Conservation (phyloP, 2,113 vertebrate genomes). For the Tachycineta bicolor region DNA sequence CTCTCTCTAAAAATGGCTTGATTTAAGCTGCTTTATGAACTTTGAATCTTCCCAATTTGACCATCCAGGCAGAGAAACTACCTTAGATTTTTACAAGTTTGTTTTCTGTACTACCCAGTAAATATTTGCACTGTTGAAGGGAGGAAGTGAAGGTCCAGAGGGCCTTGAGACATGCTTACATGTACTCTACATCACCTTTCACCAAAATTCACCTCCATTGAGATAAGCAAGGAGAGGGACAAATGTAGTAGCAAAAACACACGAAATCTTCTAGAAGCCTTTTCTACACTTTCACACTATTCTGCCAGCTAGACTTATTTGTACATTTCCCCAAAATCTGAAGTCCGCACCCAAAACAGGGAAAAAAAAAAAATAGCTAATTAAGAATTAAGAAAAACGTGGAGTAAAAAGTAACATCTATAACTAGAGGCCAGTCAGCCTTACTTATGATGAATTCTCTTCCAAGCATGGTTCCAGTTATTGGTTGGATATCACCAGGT, state of each 20-base stretch:
- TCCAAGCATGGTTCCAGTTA: background rate
- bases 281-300: background rate
- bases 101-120: background rate
- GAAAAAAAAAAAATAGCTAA: background rate
- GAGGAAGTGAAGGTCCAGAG: background rate
- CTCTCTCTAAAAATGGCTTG: background rate
- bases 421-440: background rate
- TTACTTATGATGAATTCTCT: background rate
- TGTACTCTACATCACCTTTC: background rate
- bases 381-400: background rate
- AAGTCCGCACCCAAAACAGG: background rate
- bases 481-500: no score
- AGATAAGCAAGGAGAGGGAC: background rate
- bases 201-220: background rate
- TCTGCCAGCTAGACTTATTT: background rate
- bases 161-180: background rate
- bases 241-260: background rate
- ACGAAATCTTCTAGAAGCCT: background rate
- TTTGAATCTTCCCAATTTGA: background rate
- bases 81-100: background rate
- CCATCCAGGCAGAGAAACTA: background rate
- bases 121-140: background rate
- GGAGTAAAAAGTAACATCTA: background rate
- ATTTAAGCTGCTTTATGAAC: background rate
- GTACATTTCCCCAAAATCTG: accelerated